Conservation (phyloP, 2,888 invertebrate species). For the Tribolium freemani region DNA sequence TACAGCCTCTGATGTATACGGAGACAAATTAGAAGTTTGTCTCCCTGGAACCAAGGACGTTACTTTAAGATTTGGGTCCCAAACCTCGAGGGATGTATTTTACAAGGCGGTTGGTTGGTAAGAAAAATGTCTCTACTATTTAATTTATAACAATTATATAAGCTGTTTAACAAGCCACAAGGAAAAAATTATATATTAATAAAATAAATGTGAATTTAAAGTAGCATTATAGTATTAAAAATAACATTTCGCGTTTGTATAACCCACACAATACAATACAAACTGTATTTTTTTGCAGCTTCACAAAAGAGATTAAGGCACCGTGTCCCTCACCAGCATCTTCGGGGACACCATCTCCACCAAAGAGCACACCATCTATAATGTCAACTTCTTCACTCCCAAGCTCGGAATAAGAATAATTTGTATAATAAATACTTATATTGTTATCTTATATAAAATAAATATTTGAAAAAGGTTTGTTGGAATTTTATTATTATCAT, state of each 20-base stretch:
- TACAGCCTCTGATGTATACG: too few species aligned
- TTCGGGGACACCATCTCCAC: too few species aligned
- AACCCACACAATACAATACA: conserved; percentile 26
- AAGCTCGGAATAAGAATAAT: too few species aligned
- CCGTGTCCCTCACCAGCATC: not conserved
- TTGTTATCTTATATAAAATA: too few species aligned
- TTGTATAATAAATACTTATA: too few species aligned
- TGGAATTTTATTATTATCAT: too few species aligned
- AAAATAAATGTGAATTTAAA: conserved; percentile 1
- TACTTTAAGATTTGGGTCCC: not conserved
- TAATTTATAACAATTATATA: conserved; percentile 5
- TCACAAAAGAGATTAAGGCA: too few species aligned
- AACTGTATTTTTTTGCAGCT: conserved; percentile 16
- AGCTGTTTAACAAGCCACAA: conserved; percentile 1
- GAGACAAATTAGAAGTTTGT: conserved; percentile 9
- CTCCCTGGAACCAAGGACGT: conserved; percentile 3
- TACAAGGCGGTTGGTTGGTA: too few species aligned
- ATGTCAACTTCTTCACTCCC: too few species aligned
- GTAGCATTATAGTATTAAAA: conserved; percentile 20
- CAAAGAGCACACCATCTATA: too few species aligned
- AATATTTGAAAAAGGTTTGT: too few species aligned
- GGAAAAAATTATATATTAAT: not conserved
- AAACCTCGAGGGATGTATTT: conserved; percentile 3
- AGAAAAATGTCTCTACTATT: conserved; percentile 1
- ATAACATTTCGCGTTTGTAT: conserved; percentile 20